Base-by-base conservation (phyloP, 2,113 vertebrate species). In the Trichomycterus rosablanca region DNA sequence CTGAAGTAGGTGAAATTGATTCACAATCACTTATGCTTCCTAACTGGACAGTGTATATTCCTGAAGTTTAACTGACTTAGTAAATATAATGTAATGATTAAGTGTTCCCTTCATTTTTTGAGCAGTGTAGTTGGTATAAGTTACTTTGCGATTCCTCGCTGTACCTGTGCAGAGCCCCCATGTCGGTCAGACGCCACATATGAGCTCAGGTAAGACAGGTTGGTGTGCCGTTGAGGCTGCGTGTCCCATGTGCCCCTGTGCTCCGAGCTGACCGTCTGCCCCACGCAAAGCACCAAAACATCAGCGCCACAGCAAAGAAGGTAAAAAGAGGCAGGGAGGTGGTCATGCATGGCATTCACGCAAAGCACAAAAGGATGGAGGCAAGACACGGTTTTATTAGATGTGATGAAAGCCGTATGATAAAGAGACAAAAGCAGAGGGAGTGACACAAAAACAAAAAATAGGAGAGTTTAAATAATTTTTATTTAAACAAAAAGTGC, bases 91-190 rank as follows among this genome's bases (percentile, higher is more conserved):
- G n/a, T n/a, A n/a, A n/a, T n/a, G n/a, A n/a, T n/a, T n/a, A n/a
- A n/a, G n/a, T n/a, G n/a, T n/a, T n/a, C n/a, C n/a, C n/a, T n/a
- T n/a, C n/a, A n/a, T n/a, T n/a, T n/a, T n/a, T n/a, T n/a, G n/a
- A n/a, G n/a, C n/a, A n/a, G n/a, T n/a, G n/a, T n/a, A n/a, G n/a
- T n/a, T n/a, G n/a, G n/a, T n/a, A n/a, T n/a, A n/a, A n/a, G n/a
- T n/a, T n/a, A n/a, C n/a, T n/a, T n/a, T 64, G 28, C 51, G 11
- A 32, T 39, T 35, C 51, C 62, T 55, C 74, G 75, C 78, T 76
- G 74, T 97, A 99, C 96, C 96, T 99, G 96, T 60, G 97, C 95
- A 75, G 96, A 99, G 89, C 96, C 95, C 84, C 96, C 94, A 66
- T 95, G 96, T 88, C 95, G 91, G 76, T 99, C 96, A 63, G 94